Evolutionary conservation across 2,113 vertebrate species (phyloP).

Genomic region (Laticauda colubrina): DNA sequence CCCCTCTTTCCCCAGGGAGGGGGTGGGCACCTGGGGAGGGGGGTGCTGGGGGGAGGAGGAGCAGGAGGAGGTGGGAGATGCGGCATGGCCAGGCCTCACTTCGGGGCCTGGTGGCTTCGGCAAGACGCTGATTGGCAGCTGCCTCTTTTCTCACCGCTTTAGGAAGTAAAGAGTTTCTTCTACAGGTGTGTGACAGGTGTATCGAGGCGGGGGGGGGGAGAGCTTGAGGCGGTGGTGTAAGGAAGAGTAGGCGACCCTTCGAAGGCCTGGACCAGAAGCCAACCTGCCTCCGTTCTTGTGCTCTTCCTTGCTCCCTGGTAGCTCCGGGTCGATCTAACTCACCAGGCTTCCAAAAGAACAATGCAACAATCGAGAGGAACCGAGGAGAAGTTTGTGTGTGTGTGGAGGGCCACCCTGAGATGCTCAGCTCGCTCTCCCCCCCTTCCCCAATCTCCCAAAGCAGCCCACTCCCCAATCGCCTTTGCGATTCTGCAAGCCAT

Average conservation of each 20-base stretch:
- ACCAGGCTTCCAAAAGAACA: neutral
- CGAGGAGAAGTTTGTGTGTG: too few relatives aligned
- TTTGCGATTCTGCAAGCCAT: too few relatives aligned
- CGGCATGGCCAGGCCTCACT: neutral
- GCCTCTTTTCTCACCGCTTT: neutral
- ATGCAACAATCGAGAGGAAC: neutral
- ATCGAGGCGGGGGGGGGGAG: neutral
- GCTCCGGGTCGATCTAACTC: neutral
- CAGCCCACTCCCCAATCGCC: too few relatives aligned
- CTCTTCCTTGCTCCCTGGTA: neutral
- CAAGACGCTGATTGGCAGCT: too few relatives aligned
- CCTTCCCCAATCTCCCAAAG: too few relatives aligned
- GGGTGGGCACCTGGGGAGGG: neutral
- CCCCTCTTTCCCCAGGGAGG: too few relatives aligned
- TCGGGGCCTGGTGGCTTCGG: neutral
- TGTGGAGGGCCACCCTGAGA: too few relatives aligned
- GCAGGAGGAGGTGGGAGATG: neutral
- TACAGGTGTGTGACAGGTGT: neutral
- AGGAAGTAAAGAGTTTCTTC: neutral
- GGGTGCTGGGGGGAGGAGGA: too few relatives aligned
- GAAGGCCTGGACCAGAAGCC: too few relatives aligned
- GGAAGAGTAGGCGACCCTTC: neutral
- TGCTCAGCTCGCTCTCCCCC: too few relatives aligned
- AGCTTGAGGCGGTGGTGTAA: too few relatives aligned
- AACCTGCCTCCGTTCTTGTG: too few relatives aligned